Percentiles rank a stretch among this genome's conserved stretches.
Conservation (phyloP, 2,113 vertebrate species). For the Notarius lentiginosus region DNA sequence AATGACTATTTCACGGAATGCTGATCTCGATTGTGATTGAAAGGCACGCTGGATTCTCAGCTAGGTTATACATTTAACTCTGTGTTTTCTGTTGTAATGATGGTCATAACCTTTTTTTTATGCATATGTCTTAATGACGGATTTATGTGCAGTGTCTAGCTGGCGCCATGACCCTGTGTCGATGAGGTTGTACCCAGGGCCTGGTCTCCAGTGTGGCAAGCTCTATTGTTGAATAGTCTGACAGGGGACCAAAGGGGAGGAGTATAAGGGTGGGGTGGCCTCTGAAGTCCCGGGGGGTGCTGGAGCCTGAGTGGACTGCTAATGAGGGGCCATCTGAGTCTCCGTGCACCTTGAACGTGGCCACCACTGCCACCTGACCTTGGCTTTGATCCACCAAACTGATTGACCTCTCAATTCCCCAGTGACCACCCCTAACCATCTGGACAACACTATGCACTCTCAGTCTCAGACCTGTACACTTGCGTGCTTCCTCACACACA, state of each 20-base stretch:
- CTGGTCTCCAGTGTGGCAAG: conserved; percentile 37
- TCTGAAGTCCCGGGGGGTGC: conserved; percentile 55
- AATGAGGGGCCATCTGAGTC: conserved; percentile 77
- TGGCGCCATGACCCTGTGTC: conserved; percentile 40
- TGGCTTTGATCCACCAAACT: conserved; percentile 79
- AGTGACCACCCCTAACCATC: conserved; percentile 66
- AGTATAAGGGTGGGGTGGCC: conserved; percentile 37
- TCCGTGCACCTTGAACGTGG: conserved; percentile 79
- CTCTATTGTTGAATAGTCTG: conserved; percentile 47
- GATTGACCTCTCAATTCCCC: conserved; percentile 73
- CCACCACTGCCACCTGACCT: conserved; percentile 76
- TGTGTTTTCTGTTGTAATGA: background rate
- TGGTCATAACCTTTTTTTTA: conserved; percentile 28
- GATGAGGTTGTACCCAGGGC: conserved; percentile 35
- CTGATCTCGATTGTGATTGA: background rate
- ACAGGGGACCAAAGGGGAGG: conserved; percentile 56
- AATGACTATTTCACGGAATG: background rate
- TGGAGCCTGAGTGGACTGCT: conserved; percentile 65
- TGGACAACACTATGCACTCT: conserved; percentile 60
- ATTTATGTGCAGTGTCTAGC: conserved; percentile 46
- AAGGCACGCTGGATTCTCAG: background rate
- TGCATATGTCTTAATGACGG: conserved; percentile 39
- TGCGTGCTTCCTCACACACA: conserved; percentile 39
- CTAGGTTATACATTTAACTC: background rate
- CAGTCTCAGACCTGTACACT: conserved; percentile 21